Percentiles rank a stretch among this genome's conserved stretches.
phyloP scores from a whole-genome alignment of 2,888 invertebrate species.

The Odontocolon sp. region DNA sequence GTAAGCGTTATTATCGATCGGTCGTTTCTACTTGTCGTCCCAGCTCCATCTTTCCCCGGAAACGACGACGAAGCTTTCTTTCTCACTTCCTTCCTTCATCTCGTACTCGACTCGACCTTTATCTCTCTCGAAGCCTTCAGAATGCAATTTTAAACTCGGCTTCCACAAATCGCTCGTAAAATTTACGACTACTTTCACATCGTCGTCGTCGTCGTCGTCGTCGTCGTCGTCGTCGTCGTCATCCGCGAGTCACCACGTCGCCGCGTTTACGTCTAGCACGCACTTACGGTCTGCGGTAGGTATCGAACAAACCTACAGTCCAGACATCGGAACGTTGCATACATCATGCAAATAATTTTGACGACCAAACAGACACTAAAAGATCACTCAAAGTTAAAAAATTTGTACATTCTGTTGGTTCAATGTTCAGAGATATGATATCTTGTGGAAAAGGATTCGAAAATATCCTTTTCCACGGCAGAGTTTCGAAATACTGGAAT shows the following conservation, averaged over 20 bases:
- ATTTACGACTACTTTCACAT: conserved; percentile 58
- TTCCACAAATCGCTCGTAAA: conserved; percentile 64
- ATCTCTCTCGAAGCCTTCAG: conserved; percentile 43
- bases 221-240: conserved; percentile 10
- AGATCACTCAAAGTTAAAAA: conserved; percentile 17
- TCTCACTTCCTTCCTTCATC: conserved; percentile 7
- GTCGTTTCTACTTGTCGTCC: conserved; percentile 15
- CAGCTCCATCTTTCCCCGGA: not conserved
- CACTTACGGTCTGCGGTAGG: not conserved
- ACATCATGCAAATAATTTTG: conserved; percentile 1
- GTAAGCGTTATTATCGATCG: conserved; percentile 25
- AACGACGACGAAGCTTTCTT: not conserved
- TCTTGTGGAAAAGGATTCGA: no score
- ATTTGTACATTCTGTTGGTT: not conserved
- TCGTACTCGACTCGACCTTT: not conserved
- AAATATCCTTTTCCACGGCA: no score
- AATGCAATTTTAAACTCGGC: conserved; percentile 61
- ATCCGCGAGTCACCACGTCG: conserved; percentile 14
- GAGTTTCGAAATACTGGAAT: no score
- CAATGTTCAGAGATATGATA: no score
- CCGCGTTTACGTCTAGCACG: conserved; percentile 2
- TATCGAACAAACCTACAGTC: not conserved
- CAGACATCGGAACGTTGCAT: not conserved
- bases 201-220: conserved; percentile 37
- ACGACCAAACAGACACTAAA: not conserved